A percentile compares a stretch with the other conserved stretches of the same genome.
Evolutionary conservation across 2,888 invertebrate genomes (phyloP).

Genomic region (Plagodis pulveraria): DNA sequence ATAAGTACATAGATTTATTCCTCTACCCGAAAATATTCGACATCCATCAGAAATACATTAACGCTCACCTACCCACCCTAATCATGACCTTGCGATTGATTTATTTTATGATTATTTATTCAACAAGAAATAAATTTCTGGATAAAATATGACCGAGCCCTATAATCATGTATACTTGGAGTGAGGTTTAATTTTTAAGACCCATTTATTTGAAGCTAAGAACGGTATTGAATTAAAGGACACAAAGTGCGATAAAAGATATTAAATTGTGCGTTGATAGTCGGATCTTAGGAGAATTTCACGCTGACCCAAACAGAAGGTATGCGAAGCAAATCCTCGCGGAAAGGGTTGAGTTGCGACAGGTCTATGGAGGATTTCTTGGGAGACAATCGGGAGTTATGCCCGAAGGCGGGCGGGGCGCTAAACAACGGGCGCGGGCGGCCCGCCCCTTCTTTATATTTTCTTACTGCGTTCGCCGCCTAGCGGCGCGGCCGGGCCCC

Average conservation of each 20-base stretch:
- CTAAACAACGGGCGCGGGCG: constrained; percentile 83
- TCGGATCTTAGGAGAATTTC: constrained; percentile 70
- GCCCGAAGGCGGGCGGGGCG: constrained; percentile 83
- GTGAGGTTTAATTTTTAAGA: background rate
- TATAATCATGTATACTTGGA: background rate
- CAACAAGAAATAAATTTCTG: background rate
- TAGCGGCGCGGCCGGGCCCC: constrained; percentile 86
- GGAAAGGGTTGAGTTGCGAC: constrained; percentile 81
- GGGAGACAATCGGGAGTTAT: constrained; percentile 85
- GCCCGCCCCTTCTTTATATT: constrained; percentile 89
- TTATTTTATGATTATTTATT: constrained; percentile 35
- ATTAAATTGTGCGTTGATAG: constrained; percentile 64
- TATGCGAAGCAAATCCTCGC: constrained; percentile 77
- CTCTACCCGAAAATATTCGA: constrained; percentile 66
- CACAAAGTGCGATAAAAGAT: constrained; percentile 43
- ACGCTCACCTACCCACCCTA: constrained; percentile 43
- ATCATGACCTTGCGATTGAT: constrained; percentile 60
- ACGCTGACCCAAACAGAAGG: constrained; percentile 83
- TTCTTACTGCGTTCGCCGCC: constrained; percentile 87
- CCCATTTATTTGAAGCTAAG: background rate
- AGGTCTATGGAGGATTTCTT: constrained; percentile 81
- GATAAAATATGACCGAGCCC: background rate
- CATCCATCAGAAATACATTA: constrained; percentile 83
- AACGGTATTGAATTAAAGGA: constrained; percentile 15
- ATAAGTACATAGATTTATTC: constrained; percentile 56